Evolutionary conservation across 2,113 vertebrate genomes (phyloP).

Genomic region (Limanda limanda): DNA sequence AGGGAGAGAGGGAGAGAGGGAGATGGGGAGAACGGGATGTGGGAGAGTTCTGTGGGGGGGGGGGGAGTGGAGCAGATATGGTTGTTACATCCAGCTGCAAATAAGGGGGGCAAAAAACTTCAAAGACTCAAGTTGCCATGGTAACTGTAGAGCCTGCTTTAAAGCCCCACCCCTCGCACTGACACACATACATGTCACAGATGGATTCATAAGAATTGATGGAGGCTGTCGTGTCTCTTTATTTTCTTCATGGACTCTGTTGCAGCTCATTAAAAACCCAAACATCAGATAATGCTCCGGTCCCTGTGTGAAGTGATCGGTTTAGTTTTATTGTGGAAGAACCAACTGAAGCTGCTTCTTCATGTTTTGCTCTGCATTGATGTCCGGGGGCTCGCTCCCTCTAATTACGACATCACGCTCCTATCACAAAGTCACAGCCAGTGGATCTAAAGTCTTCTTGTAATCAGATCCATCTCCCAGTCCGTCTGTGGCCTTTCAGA

Average conservation of each 20-base stretch:
- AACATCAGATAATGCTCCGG: slow-evolving; percentile 37
- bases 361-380: slow-evolving; percentile 30
- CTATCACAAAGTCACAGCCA: slow-evolving; percentile 36
- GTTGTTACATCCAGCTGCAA: slow-evolving; percentile 77
- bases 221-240: slow-evolving; percentile 13
- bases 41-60: slow-evolving; percentile 14
- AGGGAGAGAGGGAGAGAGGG: not conserved
- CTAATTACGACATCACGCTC: slow-evolving; percentile 47
- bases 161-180: slow-evolving; percentile 43
- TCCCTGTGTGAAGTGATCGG: slow-evolving; percentile 47
- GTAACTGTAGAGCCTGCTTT: slow-evolving; percentile 77
- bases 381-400: slow-evolving; percentile 35
- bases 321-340: slow-evolving; percentile 35
- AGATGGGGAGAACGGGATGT: no score
- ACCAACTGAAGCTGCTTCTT: slow-evolving; percentile 17
- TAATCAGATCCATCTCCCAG: slow-evolving; percentile 44
- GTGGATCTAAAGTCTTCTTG: slow-evolving; percentile 41
- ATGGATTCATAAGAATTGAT: slow-evolving; percentile 60
- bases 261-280: slow-evolving; percentile 68
- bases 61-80: slow-evolving; percentile 62
- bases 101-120: slow-evolving; percentile 64
- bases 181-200: slow-evolving; percentile 47
- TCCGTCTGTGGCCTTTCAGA: not conserved
- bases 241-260: slow-evolving; percentile 22
- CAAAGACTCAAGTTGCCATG: slow-evolving; percentile 81